Base-by-base conservation (phyloP, 2,888 invertebrate species). In the Exocentrus adspersus region DNA sequence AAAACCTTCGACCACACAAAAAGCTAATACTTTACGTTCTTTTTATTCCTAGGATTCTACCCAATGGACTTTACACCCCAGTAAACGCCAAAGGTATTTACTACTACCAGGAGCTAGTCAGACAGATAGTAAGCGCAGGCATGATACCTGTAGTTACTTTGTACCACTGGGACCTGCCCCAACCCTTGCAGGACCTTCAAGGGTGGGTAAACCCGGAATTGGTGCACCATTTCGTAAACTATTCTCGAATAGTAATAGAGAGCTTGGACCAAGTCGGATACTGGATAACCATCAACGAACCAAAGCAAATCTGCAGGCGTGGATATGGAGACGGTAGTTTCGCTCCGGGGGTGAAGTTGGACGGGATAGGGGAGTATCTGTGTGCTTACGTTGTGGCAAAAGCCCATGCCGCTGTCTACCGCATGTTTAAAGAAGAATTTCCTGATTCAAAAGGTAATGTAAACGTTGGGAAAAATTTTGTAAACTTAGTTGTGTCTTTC, bases 41-140 rank as follows among this genome's bases (percentile, higher is more conserved):
- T 5, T 21, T 20, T n/a, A 2, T 21, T 82, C 90, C 0, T n/a
- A 84, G 93, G 48, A 84, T 93, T 46, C 81, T 93, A 69, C 92
- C 92, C 0, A 86, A 85, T 7, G 92, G 91, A 10, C 83, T 87
- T 1, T 1, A n/a, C 53, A 84, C 86, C 9, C 87, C 88, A 72
- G 83, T 92, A 14, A 94, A 91, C 77, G 82, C 85, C 37, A 84
- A 86, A 1, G 94, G 92, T 12, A 84, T 94, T 9, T 82, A 87
- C 61, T 92, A 93, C 80, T 94, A 94, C 79, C 89, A 87, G 73
- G 86, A 89, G 69, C 80, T 94, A 42, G 90, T 94, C 56, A 84
- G 91, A 72, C 84, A 80, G 32, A 80, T 89, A 0, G 70, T 85
- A 12, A 81, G 76, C 32, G 82, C 83, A 54, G 84, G 83, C 10